Evolutionary conservation across 1,140 invertebrate genomes (phyloP).

Genomic region (Dendroctonus ponderosae): DNA sequence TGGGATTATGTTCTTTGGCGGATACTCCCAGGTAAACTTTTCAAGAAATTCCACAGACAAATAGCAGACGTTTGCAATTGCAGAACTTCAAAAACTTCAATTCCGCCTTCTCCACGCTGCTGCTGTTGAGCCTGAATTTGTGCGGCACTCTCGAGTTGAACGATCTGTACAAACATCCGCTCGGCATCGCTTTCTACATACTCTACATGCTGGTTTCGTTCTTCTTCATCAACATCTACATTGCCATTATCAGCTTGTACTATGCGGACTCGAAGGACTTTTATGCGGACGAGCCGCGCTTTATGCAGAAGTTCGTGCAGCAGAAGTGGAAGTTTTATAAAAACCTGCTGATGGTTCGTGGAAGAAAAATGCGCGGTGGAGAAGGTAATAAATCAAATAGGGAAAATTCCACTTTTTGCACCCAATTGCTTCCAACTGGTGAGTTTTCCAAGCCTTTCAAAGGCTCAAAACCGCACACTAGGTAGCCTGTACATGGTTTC

Average conservation of each 20-base stretch:
- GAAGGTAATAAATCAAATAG: not conserved
- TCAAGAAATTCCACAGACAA: not conserved
- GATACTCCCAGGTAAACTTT: slow-evolving; percentile 10
- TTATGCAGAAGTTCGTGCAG: slow-evolving; percentile 20
- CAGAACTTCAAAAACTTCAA: slow-evolving; percentile 30
- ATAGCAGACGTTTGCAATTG: not conserved
- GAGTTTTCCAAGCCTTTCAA: too few species aligned
- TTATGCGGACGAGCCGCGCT: slow-evolving; percentile 24
- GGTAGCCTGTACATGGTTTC: too few species aligned
- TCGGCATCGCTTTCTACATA: slow-evolving; percentile 30
- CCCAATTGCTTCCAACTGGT: not conserved
- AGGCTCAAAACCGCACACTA: too few species aligned
- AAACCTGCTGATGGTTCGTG: slow-evolving; percentile 18
- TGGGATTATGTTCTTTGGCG: slow-evolving; percentile 32
- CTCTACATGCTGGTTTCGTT: slow-evolving; percentile 33
- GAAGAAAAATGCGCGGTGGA: slow-evolving; percentile 12
- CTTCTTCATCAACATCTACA: slow-evolving; percentile 33
- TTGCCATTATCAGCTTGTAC: slow-evolving; percentile 35
- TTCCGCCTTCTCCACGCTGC: slow-evolving; percentile 23
- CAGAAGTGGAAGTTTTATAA: slow-evolving; percentile 34
- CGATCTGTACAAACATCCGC: slow-evolving; percentile 4
- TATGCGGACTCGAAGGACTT: slow-evolving; percentile 31
- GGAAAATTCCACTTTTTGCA: too few species aligned
- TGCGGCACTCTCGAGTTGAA: slow-evolving; percentile 20
- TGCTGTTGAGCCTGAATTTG: slow-evolving; percentile 25